phyloP scores from a whole-genome alignment of 2,797 vertebrate genomes.

The Protosalanx chinensis region DNA sequence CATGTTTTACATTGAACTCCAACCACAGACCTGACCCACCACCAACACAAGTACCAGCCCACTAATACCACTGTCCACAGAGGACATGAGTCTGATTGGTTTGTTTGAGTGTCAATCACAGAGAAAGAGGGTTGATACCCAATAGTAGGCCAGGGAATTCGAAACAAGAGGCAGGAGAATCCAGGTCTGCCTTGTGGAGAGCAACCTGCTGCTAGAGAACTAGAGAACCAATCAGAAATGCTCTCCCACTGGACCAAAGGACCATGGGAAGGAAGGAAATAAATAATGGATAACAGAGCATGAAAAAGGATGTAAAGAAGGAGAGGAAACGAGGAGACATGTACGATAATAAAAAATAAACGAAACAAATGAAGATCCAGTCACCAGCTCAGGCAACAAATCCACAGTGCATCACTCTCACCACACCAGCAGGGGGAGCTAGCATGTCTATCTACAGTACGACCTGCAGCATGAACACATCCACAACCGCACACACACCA shows the following conservation, averaged over 20 bases:
- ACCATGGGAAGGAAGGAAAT: constrained; percentile 5
- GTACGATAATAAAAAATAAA: constrained; percentile 23
- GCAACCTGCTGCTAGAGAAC: constrained; percentile 32
- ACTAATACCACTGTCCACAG: constrained; percentile 43
- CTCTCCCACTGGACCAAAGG: constrained; percentile 32
- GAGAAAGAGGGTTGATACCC: constrained; percentile 10
- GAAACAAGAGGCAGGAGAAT: constrained; percentile 19
- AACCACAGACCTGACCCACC: constrained; percentile 12
- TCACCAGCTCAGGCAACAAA: constrained; percentile 54
- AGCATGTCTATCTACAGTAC: constrained; percentile 32
- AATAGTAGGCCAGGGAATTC: constrained; percentile 27
- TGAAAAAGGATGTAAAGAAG: constrained; percentile 18
- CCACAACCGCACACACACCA: constrained; percentile 47
- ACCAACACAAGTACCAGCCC: constrained; percentile 17
- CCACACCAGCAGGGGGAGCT: constrained; percentile 52
- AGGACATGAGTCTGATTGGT: constrained; percentile 43
- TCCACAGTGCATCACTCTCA: constrained; percentile 48
- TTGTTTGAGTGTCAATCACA: constrained; percentile 34
- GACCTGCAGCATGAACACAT: constrained; percentile 32
- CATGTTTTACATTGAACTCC: constrained; percentile 1
- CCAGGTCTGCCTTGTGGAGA: constrained; percentile 56
- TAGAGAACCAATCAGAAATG: constrained; percentile 35
- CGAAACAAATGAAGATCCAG: constrained; percentile 31
- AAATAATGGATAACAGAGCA: constrained; percentile 8
- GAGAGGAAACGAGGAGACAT: constrained; percentile 13